A percentile compares a stretch with the other conserved stretches of the same genome.
These are phyloP conservation scores for Danionella dracula DNA, from an alignment of 2,797 vertebrate genomes.

Conservation along the genomic window DNA sequence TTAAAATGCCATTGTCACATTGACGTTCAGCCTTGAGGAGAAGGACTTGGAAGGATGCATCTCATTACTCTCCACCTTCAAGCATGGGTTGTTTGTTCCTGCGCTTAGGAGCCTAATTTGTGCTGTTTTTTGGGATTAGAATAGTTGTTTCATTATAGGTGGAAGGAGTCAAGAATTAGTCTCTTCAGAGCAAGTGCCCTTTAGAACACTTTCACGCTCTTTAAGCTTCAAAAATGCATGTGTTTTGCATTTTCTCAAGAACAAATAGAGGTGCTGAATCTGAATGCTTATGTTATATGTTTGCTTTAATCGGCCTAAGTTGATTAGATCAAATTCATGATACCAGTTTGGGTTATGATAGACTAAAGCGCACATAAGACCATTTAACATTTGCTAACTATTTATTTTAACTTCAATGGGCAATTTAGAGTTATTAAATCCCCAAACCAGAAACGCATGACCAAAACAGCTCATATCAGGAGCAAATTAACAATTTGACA, in stretches of 20 bases:
- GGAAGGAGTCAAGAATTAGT: constrained; percentile 14
- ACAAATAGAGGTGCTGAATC: not conserved
- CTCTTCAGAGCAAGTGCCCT: constrained; percentile 1
- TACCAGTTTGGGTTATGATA: no score
- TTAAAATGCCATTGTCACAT: constrained; percentile 29
- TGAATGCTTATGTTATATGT: no score
- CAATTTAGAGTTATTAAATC: no score
- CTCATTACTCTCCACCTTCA: constrained; percentile 22
- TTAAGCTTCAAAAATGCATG: not conserved
- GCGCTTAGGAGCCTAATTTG: constrained; percentile 2
- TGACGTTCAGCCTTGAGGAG: constrained; percentile 4
- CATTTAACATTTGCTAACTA: no score
- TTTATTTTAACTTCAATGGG: no score
- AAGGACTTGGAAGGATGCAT: constrained; percentile 19
- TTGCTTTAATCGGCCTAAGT: no score
- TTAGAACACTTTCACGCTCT: not conserved
- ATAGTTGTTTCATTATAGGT: constrained; percentile 16
- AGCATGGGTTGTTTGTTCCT: constrained; percentile 19
- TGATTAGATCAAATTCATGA: no score
- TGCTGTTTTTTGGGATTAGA: constrained; percentile 11
- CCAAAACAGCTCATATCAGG: no score
- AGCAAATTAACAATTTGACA: no score
- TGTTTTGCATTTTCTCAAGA: not conserved
- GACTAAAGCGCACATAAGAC: no score
- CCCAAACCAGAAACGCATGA: no score